Base-by-base conservation (phyloP, 1,140 invertebrate species). In the Meloidogyne hapla region DNA sequence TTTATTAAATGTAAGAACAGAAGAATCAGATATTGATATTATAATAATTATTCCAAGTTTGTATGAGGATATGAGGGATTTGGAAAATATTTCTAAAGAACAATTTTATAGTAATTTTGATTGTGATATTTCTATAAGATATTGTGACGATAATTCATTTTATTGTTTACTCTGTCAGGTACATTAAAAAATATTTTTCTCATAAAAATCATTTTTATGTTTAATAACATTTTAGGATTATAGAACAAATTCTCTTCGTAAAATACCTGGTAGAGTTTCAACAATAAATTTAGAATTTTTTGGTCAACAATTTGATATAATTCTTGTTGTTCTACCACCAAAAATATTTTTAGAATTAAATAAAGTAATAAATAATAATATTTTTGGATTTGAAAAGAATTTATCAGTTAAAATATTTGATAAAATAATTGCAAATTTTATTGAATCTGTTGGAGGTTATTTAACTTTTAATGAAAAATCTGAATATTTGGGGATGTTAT, bases 21-120 rank as follows among this genome's bases (percentile, higher is more conserved):
- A 40, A 21, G 18, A 40, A 6, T 42, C 68, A 61, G 68, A 69
- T 61, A 69, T 69, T 28, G 68, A 69, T 9, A 26, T 25, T 28
- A 42, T 69, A 38, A 38, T 45, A 26, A 23, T 40, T n/a, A 33
- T 69, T 21, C 68, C 68, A 45, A 8, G 1, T 12, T 12, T 12
- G 18, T 15, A 2, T n/a, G 48, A 56, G n/a, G n/a, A 56, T 56
- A 1, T n/a, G 8, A 56, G 8, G n/a, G 18, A 56, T 56, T 56
- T 56, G n/a, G 48, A 56, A 56, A 21, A 6, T 15, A 56, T 56
- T 8, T 6, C 4, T 56, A n/a, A 56, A 56, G 4, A n/a, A 56
- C 18, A 56, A n/a, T 56, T n/a, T 56, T 56, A n/a, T 56, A n/a
- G 48, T 56, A 56, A n/a, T 56, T 56, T n/a, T n/a, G n/a, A n/a